Evolutionary conservation across 1,140 invertebrate species (phyloP).

Genomic region (Drosophila eugracilis): DNA sequence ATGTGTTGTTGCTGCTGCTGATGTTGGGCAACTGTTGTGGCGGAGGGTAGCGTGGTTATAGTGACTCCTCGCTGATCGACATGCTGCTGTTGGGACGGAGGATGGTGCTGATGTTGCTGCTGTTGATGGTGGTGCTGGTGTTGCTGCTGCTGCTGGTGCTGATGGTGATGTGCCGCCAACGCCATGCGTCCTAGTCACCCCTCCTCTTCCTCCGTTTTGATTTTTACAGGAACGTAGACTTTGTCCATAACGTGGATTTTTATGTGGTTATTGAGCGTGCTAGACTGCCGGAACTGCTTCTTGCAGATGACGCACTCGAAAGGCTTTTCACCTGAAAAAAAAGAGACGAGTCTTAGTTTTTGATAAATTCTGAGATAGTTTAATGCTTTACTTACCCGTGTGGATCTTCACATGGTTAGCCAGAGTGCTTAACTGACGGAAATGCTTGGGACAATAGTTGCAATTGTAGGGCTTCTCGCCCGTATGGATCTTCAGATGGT

Average conservation of each 20-base stretch:
- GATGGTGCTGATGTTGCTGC: conserved; percentile 62
- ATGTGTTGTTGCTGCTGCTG: conserved; percentile 55
- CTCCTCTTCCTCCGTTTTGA: conserved; percentile 84
- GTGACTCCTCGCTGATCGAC: conserved; percentile 58
- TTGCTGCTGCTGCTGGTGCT: conserved; percentile 49
- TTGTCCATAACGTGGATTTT: conserved; percentile 85
- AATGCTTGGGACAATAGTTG: conserved; percentile 84
- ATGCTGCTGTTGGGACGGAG: conserved; percentile 56
- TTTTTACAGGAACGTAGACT: conserved; percentile 84
- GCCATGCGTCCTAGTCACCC: conserved; percentile 85
- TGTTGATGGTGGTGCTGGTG: conserved; percentile 35
- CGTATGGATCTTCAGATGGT: conserved; percentile 84
- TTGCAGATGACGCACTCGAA: conserved; percentile 85
- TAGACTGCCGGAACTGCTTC: conserved; percentile 84
- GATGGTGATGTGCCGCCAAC: conserved; percentile 68
- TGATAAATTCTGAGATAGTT: background rate
- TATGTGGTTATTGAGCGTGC: conserved; percentile 85
- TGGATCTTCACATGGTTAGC: conserved; percentile 84
- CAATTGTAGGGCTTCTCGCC: conserved; percentile 85
- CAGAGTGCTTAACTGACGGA: conserved; percentile 83
- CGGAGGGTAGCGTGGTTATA: conserved; percentile 62
- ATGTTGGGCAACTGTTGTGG: conserved; percentile 61
- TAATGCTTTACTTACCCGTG: conserved; percentile 62
- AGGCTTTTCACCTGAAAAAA: conserved; percentile 82
- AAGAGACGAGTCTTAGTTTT: conserved; percentile 28